Base-by-base conservation (phyloP, 2,888 invertebrate species). In the Eulithis testata region DNA sequence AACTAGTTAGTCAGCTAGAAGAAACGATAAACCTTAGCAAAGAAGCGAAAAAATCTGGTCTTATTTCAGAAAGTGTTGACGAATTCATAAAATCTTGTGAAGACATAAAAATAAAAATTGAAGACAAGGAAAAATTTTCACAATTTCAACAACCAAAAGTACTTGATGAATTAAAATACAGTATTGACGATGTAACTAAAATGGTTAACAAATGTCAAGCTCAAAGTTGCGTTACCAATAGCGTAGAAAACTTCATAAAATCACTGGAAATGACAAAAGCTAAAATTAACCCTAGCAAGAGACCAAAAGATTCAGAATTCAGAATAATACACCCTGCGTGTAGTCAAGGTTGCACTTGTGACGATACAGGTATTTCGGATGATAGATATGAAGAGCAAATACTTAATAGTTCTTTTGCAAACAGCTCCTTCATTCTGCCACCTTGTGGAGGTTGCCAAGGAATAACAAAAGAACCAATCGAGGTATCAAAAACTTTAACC, bases 11-110 rank as follows among this genome's bases (percentile, higher is more conserved):
- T 31, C 75, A 81, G 49, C 73, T 83, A 31, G 71, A 81, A 47
- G 68, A 77, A 43, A 76, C 79, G 4, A 77, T 83, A 57, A 63
- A 68, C 40, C 52, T 82, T 11, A 77, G 78, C 36, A 76, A 70
- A 60, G 70, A 76, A 70, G 78, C 76, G 2, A 78, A 79, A 69
- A 53, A 75, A 12, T 72, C 70, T 55, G 80, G 82, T 9, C 57
- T 82, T 5, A 63, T 81, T 27, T 65, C 76, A 0, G 70, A 71
- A 0, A 82, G 76, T 44, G 60, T 81, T 40, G 80, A 83, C 14
- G 63, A 76, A 7, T 81, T 84, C 37, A 76, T 86, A 11, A 69
- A 72, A 66, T 70, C 73, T n/a, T 85, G 84, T 68, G 71, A 80
- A 63, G 65, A 74, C 56, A 70, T 83, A n/a, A 83, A 79, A 54